These are phyloP conservation scores for Chunga burmeisteri DNA, from an alignment of 2,113 vertebrate genomes.

Conservation along the genomic window DNA sequence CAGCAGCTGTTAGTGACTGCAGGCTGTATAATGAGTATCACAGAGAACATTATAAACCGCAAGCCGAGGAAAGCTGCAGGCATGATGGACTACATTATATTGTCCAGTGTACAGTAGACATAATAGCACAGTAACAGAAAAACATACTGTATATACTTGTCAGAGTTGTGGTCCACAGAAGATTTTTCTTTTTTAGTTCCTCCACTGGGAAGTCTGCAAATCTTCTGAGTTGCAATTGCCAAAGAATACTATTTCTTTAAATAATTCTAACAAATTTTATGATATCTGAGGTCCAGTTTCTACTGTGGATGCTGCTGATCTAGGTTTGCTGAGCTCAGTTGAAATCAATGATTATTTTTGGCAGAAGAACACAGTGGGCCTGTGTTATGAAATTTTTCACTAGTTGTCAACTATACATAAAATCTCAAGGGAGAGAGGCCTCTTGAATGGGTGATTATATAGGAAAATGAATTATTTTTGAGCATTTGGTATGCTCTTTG, in stretches of 20 bases:
- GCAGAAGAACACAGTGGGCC: neutral
- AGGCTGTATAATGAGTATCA: constrained; percentile 5
- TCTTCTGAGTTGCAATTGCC: neutral
- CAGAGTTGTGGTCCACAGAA: neutral
- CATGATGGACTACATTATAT: neutral
- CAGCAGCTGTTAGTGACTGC: neutral
- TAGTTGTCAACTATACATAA: neutral
- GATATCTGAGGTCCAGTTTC: neutral
- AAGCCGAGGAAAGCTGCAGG: neutral
- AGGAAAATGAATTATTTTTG: neutral
- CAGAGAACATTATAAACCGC: neutral
- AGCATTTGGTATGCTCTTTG: constrained; percentile 16
- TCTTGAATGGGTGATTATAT: neutral
- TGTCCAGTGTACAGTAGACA: neutral
- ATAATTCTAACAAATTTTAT: neutral
- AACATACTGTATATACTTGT: neutral
- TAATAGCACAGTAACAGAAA: neutral
- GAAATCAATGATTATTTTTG: neutral
- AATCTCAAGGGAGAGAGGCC: neutral
- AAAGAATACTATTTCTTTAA: neutral
- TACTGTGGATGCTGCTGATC: neutral
- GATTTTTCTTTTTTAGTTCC: neutral
- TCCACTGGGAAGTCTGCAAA: neutral
- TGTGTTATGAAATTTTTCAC: neutral
- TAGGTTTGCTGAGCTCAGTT: neutral